Conservation (phyloP, 2,888 invertebrate species). For the Scelioninae gen. 1 region DNA sequence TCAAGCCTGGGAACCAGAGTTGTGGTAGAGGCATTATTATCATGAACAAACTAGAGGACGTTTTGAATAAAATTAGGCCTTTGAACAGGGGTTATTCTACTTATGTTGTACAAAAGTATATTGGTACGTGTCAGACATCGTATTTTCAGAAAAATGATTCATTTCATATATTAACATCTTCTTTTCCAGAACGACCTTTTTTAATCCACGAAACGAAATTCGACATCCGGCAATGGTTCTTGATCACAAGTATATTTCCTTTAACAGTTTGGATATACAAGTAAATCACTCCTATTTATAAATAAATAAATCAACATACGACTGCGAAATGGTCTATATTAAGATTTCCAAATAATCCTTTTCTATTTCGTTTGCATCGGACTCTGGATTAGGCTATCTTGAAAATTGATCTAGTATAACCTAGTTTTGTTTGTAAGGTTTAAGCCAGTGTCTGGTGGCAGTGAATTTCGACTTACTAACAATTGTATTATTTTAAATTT, state of each 20-base stretch:
- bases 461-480: not conserved
- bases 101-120: slow-evolving; percentile 97
- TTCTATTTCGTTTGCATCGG: slow-evolving; percentile 27
- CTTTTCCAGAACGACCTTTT: slow-evolving; percentile 92
- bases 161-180: too few relatives aligned
- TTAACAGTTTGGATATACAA: slow-evolving; percentile 96
- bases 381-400: slow-evolving; percentile 52
- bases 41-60: slow-evolving; percentile 93
- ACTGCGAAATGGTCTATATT: slow-evolving; percentile 37
- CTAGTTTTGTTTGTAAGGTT: slow-evolving; percentile 72
- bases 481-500: slow-evolving; percentile 12
- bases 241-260: slow-evolving; percentile 95
- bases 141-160: too few relatives aligned
- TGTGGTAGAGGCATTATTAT: slow-evolving; percentile 95
- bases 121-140: too few relatives aligned
- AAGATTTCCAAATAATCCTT: slow-evolving; percentile 9
- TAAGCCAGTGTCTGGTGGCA: slow-evolving; percentile 24
- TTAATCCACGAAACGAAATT: slow-evolving; percentile 96
- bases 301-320: not conserved
- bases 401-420: slow-evolving; percentile 73
- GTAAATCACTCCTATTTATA: slow-evolving; percentile 84
- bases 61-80: slow-evolving; percentile 88
- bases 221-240: slow-evolving; percentile 97
- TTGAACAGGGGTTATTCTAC: slow-evolving; percentile 86
- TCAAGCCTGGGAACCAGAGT: slow-evolving; percentile 97